Percentiles rank a stretch among this genome's conserved stretches.
Evolutionary conservation across 1,140 invertebrate genomes (phyloP).

Genomic region (Papilio xuthus): DNA sequence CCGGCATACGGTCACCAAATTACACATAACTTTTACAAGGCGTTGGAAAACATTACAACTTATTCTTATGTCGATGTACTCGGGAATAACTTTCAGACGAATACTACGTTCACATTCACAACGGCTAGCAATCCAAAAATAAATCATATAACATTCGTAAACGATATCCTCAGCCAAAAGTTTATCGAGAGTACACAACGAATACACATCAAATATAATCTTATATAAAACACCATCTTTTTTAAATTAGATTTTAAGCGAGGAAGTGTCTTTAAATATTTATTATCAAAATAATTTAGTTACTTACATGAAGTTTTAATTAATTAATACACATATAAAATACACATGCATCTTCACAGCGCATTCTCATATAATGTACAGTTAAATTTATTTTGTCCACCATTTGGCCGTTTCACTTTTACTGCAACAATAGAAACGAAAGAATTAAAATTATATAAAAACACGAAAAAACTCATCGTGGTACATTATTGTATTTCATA

Average conservation of each 20-base stretch:
- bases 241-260: slow-evolving; percentile 67
- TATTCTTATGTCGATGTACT: slow-evolving; percentile 40
- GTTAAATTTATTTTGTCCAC: slow-evolving; percentile 46
- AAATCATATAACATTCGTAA: slow-evolving; percentile 5
- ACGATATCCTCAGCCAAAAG: slow-evolving; percentile 54
- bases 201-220: slow-evolving; percentile 53
- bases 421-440: slow-evolving; percentile 56
- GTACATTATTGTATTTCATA: background rate
- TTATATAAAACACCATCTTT: slow-evolving; percentile 63
- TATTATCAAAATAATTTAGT: slow-evolving; percentile 79
- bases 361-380: slow-evolving; percentile 59
- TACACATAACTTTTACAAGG: slow-evolving; percentile 59
- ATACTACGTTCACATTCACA: background rate
- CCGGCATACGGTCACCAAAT: slow-evolving; percentile 67
- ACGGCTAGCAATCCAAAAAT: background rate
- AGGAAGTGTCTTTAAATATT: slow-evolving; percentile 76
- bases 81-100: slow-evolving; percentile 23
- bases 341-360: slow-evolving; percentile 73
- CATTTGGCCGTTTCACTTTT: slow-evolving; percentile 42
- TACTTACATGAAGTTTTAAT: slow-evolving; percentile 67
- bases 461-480: background rate
- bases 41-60: slow-evolving; percentile 49
- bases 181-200: slow-evolving; percentile 49
- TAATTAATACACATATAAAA: slow-evolving; percentile 66
- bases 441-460: background rate